phyloP scores from a whole-genome alignment of 2,888 invertebrate species.

The Drosophila paramelanica region DNA sequence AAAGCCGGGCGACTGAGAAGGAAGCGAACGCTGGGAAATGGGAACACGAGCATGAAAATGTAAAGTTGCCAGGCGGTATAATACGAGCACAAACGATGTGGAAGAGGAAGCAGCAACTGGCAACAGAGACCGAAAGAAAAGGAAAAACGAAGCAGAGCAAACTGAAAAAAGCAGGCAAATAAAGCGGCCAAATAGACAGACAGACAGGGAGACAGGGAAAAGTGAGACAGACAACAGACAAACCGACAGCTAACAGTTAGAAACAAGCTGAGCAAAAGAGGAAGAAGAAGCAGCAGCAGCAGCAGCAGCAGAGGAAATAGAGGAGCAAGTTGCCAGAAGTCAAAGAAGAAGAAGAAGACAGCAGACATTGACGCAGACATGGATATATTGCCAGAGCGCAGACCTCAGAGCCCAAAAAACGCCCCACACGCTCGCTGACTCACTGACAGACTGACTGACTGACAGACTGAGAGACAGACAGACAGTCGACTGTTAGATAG shows the following conservation, averaged over 20 bases:
- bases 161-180: conserved; percentile 51
- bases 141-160: conserved; percentile 17
- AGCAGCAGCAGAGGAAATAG: not conserved
- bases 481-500: conserved; percentile 20
- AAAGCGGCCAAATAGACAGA: conserved; percentile 63
- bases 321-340: not conserved
- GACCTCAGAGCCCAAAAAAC: conserved; percentile 10
- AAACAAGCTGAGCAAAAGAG: conserved; percentile 26
- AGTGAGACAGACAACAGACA: conserved; percentile 43
- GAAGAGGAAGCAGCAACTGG: conserved; percentile 13
- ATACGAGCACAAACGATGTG: conserved; percentile 12
- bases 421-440: not conserved
- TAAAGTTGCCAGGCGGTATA: conserved; percentile 65
- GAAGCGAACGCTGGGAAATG: conserved; percentile 58
- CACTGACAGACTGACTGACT: conserved; percentile 40
- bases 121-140: conserved; percentile 12
- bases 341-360: conserved; percentile 31
- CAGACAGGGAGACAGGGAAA: conserved; percentile 12
- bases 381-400: conserved; percentile 66
- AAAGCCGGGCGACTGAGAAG: conserved; percentile 21
- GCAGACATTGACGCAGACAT: conserved; percentile 78
- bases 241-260: conserved; percentile 57
- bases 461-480: conserved; percentile 22
- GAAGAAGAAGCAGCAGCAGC: not conserved
- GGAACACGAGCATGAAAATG: conserved; percentile 76